Evolutionary conservation across 2,888 invertebrate genomes (phyloP).

Genomic region (Empis stercorea): DNA sequence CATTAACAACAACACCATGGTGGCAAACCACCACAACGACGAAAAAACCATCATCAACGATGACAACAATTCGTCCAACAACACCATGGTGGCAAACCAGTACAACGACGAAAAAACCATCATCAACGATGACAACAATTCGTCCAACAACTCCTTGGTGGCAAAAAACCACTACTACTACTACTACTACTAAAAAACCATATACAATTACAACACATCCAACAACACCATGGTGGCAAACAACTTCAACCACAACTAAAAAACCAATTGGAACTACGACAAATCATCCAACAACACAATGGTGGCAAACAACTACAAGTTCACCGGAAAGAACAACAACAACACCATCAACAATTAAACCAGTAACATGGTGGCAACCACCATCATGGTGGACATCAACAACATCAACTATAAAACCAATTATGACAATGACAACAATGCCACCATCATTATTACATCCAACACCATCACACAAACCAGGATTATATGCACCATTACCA

Average conservation of each 20-base stretch:
- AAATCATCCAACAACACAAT: slow-evolving; percentile 13
- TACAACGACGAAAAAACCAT: not conserved
- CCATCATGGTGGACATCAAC: not conserved
- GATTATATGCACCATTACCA: slow-evolving; percentile 22
- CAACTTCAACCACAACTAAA: slow-evolving; percentile 1
- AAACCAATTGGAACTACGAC: slow-evolving; percentile 13
- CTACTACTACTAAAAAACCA: too few relatives aligned
- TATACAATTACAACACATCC: slow-evolving; percentile 8
- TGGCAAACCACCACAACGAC: slow-evolving; percentile 16
- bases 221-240: not conserved
- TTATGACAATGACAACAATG: slow-evolving; percentile 10
- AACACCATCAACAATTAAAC: not conserved
- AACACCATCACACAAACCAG: not conserved
- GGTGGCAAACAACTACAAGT: slow-evolving; percentile 19
- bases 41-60: not conserved
- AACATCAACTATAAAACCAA: slow-evolving; percentile 1
- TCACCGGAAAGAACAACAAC: not conserved
- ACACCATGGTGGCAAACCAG: slow-evolving; percentile 8
- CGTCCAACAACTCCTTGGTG: slow-evolving; percentile 24
- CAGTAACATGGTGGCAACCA: slow-evolving; percentile 6
- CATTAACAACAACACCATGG: slow-evolving; percentile 16
- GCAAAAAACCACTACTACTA: slow-evolving; percentile 14
- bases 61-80: not conserved
- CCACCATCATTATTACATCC: not conserved
- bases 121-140: too few relatives aligned